These are phyloP conservation scores for Melanotaenia maccullochi DNA, from an alignment of 2,797 vertebrate genomes.

Conservation along the genomic window DNA sequence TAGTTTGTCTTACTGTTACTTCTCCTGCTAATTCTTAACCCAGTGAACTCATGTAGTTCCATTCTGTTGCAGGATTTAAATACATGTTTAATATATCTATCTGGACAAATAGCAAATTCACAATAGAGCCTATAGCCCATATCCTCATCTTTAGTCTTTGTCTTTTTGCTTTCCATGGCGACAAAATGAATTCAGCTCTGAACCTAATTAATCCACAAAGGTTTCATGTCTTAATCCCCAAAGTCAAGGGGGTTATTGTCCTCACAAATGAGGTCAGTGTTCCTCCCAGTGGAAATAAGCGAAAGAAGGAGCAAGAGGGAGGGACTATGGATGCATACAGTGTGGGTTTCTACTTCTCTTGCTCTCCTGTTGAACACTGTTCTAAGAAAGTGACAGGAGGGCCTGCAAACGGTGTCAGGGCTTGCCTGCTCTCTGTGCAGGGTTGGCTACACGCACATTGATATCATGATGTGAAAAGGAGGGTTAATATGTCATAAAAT, in stretches of 20 bases:
- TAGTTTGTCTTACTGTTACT: constrained; percentile 61
- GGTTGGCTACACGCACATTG: constrained; percentile 17
- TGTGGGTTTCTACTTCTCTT: constrained; percentile 53
- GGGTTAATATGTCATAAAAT: constrained; percentile 40
- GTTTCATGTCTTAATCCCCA: constrained; percentile 91
- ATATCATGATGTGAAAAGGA: constrained; percentile 37
- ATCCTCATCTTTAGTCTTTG: constrained; percentile 66
- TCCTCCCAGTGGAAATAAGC: constrained; percentile 86
- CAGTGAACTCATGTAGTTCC: constrained; percentile 44
- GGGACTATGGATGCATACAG: constrained; percentile 53
- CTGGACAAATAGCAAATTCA: constrained; percentile 71
- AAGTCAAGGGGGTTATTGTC: constrained; percentile 91
- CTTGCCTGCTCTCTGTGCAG: constrained; percentile 30
- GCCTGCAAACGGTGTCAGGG: constrained; percentile 52
- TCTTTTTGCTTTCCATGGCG: constrained; percentile 79
- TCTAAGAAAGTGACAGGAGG: constrained; percentile 65
- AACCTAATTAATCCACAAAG: constrained; percentile 91
- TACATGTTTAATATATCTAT: constrained; percentile 69
- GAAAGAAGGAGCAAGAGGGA: constrained; percentile 76
- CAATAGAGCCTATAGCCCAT: constrained; percentile 72
- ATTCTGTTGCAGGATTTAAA: constrained; percentile 67
- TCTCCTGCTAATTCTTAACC: constrained; percentile 52
- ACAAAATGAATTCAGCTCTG: constrained; percentile 87
- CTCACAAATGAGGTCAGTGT: constrained; percentile 90
- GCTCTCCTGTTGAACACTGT: constrained; percentile 65